A percentile compares a stretch with the other conserved stretches of the same genome.
Evolutionary conservation across 2,888 invertebrate genomes (phyloP).

Genomic region (Epiblema foenella): DNA sequence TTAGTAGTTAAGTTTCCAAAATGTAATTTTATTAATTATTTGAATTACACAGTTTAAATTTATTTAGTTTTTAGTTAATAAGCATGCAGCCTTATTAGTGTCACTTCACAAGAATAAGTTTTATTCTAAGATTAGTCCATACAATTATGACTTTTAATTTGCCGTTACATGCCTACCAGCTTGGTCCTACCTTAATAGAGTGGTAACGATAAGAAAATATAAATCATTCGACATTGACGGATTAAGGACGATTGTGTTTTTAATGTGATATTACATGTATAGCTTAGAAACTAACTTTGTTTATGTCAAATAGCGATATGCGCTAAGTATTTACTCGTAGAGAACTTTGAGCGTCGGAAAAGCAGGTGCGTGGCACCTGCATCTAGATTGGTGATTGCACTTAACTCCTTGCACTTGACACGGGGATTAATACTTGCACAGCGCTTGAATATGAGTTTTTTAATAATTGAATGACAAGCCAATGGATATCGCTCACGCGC

Average conservation of each 20-base stretch:
- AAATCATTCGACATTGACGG: conserved; percentile 32
- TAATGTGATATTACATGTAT: conserved; percentile 25
- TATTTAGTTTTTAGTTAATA: no score
- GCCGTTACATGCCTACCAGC: no score
- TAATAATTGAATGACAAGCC: conserved; percentile 68
- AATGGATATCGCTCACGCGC: conserved; percentile 22
- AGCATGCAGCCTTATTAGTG: no score
- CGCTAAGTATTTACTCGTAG: conserved; percentile 53
- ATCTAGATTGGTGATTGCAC: conserved; percentile 79
- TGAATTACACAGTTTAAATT: no score
- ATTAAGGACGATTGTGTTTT: conserved; percentile 34
- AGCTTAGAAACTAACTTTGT: conserved; percentile 31
- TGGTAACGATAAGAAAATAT: conserved; percentile 28
- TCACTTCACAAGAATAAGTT: no score
- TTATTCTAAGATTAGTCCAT: no score
- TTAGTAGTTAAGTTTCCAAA: no score
- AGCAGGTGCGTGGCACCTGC: conserved; percentile 78
- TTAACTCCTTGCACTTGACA: conserved; percentile 68
- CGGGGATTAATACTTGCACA: conserved; percentile 68
- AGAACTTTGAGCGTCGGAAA: conserved; percentile 62
- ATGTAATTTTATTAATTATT: no score
- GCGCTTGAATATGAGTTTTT: conserved; percentile 65
- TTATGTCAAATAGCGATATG: conserved; percentile 49
- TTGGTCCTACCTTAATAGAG: conserved; percentile 20
- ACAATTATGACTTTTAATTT: no score